A percentile compares a stretch with the other conserved stretches of the same genome.
These are phyloP conservation scores for Nomada ruficornis DNA, from an alignment of 2,888 invertebrate species.

Conservation along the genomic window DNA sequence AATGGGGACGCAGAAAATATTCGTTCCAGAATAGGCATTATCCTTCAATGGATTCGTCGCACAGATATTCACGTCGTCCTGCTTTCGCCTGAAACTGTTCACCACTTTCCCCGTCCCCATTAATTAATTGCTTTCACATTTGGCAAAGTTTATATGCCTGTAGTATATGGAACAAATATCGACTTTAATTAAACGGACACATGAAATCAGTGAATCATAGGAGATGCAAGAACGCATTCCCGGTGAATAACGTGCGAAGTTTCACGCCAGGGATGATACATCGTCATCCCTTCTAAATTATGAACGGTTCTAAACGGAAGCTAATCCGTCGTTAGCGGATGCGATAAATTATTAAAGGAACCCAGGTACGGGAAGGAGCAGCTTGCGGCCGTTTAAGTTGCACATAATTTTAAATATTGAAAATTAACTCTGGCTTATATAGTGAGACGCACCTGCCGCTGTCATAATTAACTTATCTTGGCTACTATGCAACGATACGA, in stretches of 20 bases:
- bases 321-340: conserved; percentile 41
- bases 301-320: conserved; percentile 25
- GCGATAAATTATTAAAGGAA: conserved; percentile 36
- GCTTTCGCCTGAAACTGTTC: conserved; percentile 54
- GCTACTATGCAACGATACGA: not conserved
- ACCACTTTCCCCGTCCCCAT: conserved; percentile 13
- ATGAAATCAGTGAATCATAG: not conserved
- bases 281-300: conserved; percentile 25
- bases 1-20: conserved; percentile 62
- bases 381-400: conserved; percentile 14
- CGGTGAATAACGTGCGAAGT: conserved; percentile 3
- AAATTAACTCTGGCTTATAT: conserved; percentile 23
- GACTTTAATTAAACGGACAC: too few relatives aligned
- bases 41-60: conserved; percentile 34
- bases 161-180: too few relatives aligned
- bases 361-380: not conserved
- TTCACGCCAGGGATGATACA: conserved; percentile 5
- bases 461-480: conserved; percentile 27
- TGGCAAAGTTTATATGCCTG: too few relatives aligned
- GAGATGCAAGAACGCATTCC: not conserved
- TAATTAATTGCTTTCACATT: not conserved
- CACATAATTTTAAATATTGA: conserved; percentile 44
- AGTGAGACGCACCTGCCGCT: conserved; percentile 1
- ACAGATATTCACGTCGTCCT: conserved; percentile 15
- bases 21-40: conserved; percentile 46